A percentile compares a stretch with the other conserved stretches of the same genome.
Conservation (phyloP, 2,888 invertebrate genomes). For the Tridacna gigas region DNA sequence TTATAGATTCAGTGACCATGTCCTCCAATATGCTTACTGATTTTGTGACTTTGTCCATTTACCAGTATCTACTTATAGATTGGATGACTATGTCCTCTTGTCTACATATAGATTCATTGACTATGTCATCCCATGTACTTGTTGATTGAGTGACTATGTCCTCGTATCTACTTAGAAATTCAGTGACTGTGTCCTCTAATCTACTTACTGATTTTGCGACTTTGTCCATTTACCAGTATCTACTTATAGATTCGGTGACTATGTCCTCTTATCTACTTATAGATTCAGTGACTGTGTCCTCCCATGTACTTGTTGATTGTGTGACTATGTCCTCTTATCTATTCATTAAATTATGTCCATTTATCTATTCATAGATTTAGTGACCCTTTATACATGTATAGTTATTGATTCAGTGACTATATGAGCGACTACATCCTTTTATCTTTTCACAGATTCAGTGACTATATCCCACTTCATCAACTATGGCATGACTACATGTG, state of each 20-base stretch:
- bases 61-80: not conserved
- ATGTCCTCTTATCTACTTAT: conserved; percentile 21
- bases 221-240: not conserved
- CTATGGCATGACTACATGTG: conserved; percentile 82
- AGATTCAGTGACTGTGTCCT: conserved; percentile 72
- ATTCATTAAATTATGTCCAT: not conserved
- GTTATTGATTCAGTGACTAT: not conserved
- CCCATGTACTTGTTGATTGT: not conserved
- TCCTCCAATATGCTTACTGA: not conserved
- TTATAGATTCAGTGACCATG: not conserved
- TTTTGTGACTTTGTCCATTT: not conserved
- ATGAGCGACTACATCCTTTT: too few species aligned
- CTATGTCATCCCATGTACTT: conserved; percentile 74
- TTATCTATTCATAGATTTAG: not conserved
- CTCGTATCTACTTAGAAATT: conserved; percentile 57
- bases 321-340: not conserved
- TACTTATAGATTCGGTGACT: not conserved
- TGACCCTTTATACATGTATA: not conserved
- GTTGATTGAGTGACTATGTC: too few species aligned
- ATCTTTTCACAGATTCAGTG: conserved; percentile 72
- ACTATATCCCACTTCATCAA: conserved; percentile 77
- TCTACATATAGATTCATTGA: conserved; percentile 73
- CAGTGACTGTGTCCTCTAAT: not conserved
- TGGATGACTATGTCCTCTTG: not conserved
- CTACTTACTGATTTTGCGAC: not conserved